Evolutionary conservation across 2,888 invertebrate genomes (phyloP), one percentile per base, ranked within the genome.

Genomic region (Tipula lateralis): DNA sequence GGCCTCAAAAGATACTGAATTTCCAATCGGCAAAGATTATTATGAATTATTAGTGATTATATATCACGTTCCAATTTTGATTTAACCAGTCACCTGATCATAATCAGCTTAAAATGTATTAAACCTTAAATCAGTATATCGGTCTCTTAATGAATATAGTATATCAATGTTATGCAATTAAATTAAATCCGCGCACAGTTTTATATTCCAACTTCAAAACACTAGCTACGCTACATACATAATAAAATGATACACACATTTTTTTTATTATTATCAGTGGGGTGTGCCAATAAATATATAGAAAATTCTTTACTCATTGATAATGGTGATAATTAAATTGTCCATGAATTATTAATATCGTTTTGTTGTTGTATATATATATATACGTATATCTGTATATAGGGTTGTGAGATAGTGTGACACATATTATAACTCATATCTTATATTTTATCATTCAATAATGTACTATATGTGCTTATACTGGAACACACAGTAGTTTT

Each of bases 261-360:
- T n/a, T n/a, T 66, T 24, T 9, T 66, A 24, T 24, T 66, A 24
- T 66, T 66, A 66, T 66, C 66, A 66, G 66, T 66, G 66, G 66
- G 66, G 66, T 66, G 66, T 66, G 66, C 66, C 66, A 66, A 66
- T 66, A 66, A 66, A 66, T 66, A 24, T 66, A 66, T 66, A 66
- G 66, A 66, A 24, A 66, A 66, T 66, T 66, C 66, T 66, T 66
- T 66, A 66, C 66, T 66, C 66, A 66, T 66, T 66, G 66, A 66
- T 66, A 66, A 24, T 66, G 66, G 66, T 24, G 66, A 66, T 66
- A 66, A 66, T 66, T 66, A 66, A 66, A 66, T 66, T 66, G 66
- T 66, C 66, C 66, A 66, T 66, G 66, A 66, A 66, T 66, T 66
- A 66, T 66, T 66, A 66, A 66, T 66, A 66, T 66, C 12, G 24